Evolutionary conservation across 2,888 invertebrate genomes (phyloP).

Genomic region (Philopedon plagiatum): DNA sequence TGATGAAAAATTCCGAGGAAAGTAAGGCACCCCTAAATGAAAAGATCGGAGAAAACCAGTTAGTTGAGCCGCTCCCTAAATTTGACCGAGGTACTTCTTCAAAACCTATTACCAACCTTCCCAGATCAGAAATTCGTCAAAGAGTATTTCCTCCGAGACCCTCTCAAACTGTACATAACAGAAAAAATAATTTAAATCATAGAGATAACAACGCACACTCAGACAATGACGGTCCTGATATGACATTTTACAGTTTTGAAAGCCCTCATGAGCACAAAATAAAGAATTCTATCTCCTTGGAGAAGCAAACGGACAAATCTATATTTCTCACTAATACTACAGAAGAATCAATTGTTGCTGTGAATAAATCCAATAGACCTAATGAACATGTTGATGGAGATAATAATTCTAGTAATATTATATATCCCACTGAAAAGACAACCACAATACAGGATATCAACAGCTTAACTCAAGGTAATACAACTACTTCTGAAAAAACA

Average conservation of each 20-base stretch:
- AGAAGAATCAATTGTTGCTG: neutral
- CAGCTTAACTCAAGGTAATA: neutral
- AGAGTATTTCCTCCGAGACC: neutral
- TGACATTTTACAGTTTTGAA: neutral
- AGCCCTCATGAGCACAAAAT: neutral
- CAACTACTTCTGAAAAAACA: slow-evolving; percentile 1
- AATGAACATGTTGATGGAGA: neutral
- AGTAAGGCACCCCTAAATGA: neutral
- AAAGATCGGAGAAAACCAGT: neutral
- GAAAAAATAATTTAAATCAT: neutral
- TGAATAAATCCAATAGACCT: neutral
- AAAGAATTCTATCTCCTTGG: neutral
- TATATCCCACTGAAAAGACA: neutral
- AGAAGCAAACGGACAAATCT: neutral
- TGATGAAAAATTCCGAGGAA: neutral
- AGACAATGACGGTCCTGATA: neutral
- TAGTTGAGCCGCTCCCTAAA: neutral
- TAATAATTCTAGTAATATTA: neutral
- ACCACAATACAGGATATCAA: neutral
- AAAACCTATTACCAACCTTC: neutral
- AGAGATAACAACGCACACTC: neutral
- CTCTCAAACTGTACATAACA: neutral
- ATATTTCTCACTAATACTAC: neutral
- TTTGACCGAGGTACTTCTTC: neutral
- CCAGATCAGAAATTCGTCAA: neutral